Conservation (phyloP, 2,113 vertebrate species). For the Oncorhynchus nerka region DNA sequence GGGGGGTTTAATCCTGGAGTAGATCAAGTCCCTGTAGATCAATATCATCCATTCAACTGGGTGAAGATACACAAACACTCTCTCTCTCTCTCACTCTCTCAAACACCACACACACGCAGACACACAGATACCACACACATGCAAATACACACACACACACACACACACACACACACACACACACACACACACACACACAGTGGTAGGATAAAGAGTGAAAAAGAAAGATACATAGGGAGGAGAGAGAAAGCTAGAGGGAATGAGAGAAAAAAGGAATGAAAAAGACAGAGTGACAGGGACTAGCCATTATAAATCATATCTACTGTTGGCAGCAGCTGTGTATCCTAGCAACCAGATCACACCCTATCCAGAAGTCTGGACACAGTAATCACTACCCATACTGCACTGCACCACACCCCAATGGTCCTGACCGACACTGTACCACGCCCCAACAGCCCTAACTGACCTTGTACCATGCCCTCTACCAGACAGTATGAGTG, state of each 20-base stretch:
- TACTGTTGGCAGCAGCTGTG: constrained; percentile 65
- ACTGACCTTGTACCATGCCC: too few relatives aligned
- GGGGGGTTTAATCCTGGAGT: constrained; percentile 45
- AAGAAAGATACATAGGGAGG: constrained; percentile 17
- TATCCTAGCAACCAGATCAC: constrained; percentile 72
- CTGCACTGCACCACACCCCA: constrained; percentile 32
- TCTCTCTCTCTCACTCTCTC: too few relatives aligned
- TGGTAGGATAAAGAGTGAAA: constrained; percentile 30
- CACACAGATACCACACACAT: too few relatives aligned
- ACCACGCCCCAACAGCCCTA: too few relatives aligned
- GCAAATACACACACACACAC: not conserved
- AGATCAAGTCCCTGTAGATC: constrained; percentile 57
- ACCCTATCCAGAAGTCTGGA: not conserved
- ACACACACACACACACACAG: not conserved
- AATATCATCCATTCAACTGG: constrained; percentile 58
- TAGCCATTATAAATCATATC: constrained; percentile 75
- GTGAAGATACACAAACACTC: constrained; percentile 11
- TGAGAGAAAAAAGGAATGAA: constrained; percentile 5
- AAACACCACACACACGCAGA: too few relatives aligned
- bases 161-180: not conserved
- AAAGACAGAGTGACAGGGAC: constrained; percentile 65
- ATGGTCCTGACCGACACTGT: constrained; percentile 18
- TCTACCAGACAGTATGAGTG: too few relatives aligned
- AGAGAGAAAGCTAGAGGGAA: constrained; percentile 37
- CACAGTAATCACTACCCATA: not conserved